Evolutionary conservation across 2,797 vertebrate genomes (phyloP).

Genomic region (Nannoperca australis): DNA sequence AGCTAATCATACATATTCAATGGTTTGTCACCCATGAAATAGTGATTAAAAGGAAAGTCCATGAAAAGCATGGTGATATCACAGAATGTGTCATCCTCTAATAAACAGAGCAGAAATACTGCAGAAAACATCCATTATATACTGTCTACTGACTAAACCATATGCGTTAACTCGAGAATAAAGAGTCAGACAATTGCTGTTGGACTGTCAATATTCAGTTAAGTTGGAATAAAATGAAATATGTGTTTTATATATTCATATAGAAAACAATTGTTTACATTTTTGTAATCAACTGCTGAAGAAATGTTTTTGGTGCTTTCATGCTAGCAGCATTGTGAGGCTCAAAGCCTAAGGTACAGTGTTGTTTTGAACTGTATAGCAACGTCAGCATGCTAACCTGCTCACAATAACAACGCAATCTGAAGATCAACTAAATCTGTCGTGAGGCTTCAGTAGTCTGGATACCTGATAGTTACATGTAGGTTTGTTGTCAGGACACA

Average conservation of each 20-base stretch:
- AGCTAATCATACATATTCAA: slow-evolving; percentile 58
- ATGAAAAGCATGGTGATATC: slow-evolving; percentile 28
- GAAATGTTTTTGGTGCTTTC: too few relatives aligned
- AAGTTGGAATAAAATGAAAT: background rate
- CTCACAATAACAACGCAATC: background rate
- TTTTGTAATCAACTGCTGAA: background rate
- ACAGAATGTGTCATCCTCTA: background rate
- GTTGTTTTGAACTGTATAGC: background rate
- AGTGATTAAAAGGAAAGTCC: slow-evolving; percentile 38
- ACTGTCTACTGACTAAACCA: background rate
- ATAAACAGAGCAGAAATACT: background rate
- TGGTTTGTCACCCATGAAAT: slow-evolving; percentile 48
- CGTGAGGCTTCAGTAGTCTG: background rate
- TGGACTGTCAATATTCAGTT: background rate
- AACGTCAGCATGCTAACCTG: background rate
- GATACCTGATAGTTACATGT: background rate
- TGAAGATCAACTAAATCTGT: background rate
- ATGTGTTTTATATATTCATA: background rate
- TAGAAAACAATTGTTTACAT: background rate
- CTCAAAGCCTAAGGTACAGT: background rate
- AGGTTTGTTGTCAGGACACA: background rate
- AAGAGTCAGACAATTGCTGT: background rate
- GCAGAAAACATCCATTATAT: background rate
- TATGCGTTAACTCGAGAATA: background rate
- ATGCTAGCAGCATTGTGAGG: too few relatives aligned